These are phyloP conservation scores for Okapia johnstoni DNA, from an alignment of 2,113 vertebrate species.

Conservation along the genomic window DNA sequence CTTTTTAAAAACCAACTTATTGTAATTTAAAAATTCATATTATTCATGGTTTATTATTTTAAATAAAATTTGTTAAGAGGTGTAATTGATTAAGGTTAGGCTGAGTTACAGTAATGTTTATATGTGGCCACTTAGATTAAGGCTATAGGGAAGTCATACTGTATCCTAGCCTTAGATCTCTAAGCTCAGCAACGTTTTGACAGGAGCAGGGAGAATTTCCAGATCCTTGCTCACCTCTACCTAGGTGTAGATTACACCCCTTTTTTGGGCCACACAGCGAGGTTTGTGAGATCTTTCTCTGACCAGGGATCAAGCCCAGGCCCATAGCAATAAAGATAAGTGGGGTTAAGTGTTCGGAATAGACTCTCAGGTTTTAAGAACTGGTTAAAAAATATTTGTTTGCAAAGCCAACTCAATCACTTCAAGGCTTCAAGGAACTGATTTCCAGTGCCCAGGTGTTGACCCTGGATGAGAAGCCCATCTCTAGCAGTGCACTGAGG, in stretches of 20 bases:
- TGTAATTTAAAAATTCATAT: not conserved
- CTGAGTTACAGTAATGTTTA: not conserved
- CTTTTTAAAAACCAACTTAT: not conserved
- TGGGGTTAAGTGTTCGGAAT: not conserved
- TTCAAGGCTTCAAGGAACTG: not conserved
- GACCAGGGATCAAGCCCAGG: not conserved
- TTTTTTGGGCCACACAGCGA: accelerated
- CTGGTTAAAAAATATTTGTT: not conserved
- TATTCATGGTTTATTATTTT: not conserved
- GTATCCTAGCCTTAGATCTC: not conserved
- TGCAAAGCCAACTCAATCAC: not conserved
- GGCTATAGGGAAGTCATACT: not conserved
- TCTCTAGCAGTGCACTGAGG: not conserved
- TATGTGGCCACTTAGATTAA: not conserved
- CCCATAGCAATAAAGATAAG: not conserved
- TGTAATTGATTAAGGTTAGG: not conserved
- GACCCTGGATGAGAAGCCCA: accelerated
- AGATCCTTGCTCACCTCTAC: not conserved
- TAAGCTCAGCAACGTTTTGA: not conserved
- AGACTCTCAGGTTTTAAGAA: not conserved
- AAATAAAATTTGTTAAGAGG: not conserved
- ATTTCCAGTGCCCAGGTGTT: not conserved
- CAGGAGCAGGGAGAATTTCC: not conserved
- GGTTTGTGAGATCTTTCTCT: not conserved
- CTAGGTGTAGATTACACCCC: not conserved